Evolutionary conservation across 2,113 vertebrate species (phyloP).

Genomic region (Galemys pyrenaicus): DNA sequence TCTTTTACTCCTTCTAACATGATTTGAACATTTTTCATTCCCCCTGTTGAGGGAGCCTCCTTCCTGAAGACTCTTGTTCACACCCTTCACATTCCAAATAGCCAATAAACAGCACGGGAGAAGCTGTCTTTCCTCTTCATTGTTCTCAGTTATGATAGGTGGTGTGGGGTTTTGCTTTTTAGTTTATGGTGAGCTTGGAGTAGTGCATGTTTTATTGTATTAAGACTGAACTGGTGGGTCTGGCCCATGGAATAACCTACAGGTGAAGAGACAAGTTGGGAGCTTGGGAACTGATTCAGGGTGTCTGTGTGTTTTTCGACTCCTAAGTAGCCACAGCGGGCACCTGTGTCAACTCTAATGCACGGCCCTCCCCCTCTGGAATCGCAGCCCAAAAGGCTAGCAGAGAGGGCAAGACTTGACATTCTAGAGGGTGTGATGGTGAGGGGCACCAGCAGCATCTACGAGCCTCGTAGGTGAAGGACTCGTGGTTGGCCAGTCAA

Average conservation of each 20-base stretch:
- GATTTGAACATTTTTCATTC: not conserved
- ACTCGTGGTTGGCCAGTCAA: not conserved
- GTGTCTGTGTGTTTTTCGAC: not conserved
- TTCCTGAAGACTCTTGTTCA: not conserved
- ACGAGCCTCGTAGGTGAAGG: not conserved
- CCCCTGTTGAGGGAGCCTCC: not conserved
- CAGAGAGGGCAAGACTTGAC: not conserved
- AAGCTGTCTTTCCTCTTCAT: not conserved
- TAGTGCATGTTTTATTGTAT: not conserved
- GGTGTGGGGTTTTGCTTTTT: not conserved
- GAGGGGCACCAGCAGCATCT: not conserved
- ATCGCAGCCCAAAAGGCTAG: not conserved
- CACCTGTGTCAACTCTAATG: not conserved
- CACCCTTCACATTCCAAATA: not conserved
- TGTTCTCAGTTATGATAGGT: not conserved
- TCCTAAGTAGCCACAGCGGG: not conserved
- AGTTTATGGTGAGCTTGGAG: not conserved
- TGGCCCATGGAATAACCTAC: not conserved
- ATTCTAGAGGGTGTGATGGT: not conserved
- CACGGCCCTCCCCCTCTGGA: not conserved
- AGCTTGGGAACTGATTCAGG: not conserved
- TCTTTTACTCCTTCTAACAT: not conserved
- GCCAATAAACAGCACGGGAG: not conserved
- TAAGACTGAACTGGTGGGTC: not conserved
- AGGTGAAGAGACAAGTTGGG: not conserved